A percentile compares a stretch with the other conserved stretches of the same genome.
These are phyloP conservation scores for Drosophila yooni DNA, from an alignment of 2,888 invertebrate genomes.

Conservation along the genomic window DNA sequence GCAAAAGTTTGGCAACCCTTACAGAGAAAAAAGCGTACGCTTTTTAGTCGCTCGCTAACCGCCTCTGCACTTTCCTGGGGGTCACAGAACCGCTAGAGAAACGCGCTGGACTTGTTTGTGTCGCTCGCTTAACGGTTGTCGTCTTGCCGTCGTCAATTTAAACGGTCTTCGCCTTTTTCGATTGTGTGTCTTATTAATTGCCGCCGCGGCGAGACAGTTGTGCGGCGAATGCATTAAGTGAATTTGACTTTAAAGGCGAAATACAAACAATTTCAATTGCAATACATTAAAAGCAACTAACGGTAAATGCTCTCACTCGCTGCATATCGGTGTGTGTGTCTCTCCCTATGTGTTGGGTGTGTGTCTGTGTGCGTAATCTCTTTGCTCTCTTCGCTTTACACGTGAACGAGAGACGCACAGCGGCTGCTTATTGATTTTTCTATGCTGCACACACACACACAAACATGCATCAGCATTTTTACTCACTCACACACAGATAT, in stretches of 20 bases:
- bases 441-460: conserved; percentile 40
- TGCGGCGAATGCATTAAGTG: conserved; percentile 11
- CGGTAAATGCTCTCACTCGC: conserved; percentile 43
- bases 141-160: conserved; percentile 1
- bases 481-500: conserved; percentile 7
- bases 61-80: conserved; percentile 45
- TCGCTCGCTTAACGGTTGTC: conserved; percentile 17
- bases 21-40: conserved; percentile 27
- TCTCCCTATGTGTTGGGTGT: neutral
- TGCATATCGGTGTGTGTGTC: conserved; percentile 5
- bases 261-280: conserved; percentile 11
- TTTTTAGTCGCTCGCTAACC: conserved; percentile 17
- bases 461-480: conserved; percentile 11
- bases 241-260: conserved; percentile 5
- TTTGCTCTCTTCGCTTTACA: conserved; percentile 21
- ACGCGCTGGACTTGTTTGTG: conserved; percentile 42
- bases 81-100: conserved; percentile 52
- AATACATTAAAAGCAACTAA: conserved; percentile 29
- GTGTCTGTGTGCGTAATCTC: conserved; percentile 6
- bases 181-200: neutral
- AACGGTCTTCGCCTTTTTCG: conserved; percentile 3
- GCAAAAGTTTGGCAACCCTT: conserved; percentile 22
- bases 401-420: conserved; percentile 35
- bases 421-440: conserved; percentile 61
- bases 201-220: neutral